Evolutionary conservation across 2,888 invertebrate species (phyloP), one percentile per base, ranked within the genome.

Genomic region (Campaea margaritaria): DNA sequence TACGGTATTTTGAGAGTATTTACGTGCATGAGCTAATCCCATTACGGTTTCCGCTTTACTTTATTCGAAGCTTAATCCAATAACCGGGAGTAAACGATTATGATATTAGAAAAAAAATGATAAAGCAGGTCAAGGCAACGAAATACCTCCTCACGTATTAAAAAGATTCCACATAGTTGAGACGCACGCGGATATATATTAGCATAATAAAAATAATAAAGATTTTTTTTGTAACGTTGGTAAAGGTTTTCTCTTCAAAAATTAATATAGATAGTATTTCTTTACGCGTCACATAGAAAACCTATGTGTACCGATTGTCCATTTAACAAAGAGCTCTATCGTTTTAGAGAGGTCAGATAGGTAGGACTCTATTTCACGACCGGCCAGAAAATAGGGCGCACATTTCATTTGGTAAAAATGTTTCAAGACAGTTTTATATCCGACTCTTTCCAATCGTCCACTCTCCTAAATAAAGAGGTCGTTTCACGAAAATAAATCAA

Each of bases 351-450:
- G 65, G 67, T 64, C 58, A 28, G 44, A 53, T 57, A 44, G 43
- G 58, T 57, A 42, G 36, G 49, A 49, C 58, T 58, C 54, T 49
- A 63, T 68, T 64, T 64, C 52, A 58, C 54, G 51, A 59, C 49
- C 55, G 55, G 50, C 15, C 27, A 31, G 61, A 62, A 68, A 68
- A 66, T 63, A 60, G 64, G 59, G 56, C 58, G 42, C 62, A 68
- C 67, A 61, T 62, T 57, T 60, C 59, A 62, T 67, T 65, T 61
- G 48, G 56, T 56, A 64, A 64, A 68, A 67, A 67, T 59, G 68
- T 67, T 67, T 51, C 73, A 62, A 70, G 69, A 72, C 69, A 69
- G 64, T 75, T 74, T 74, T 72, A 72, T 69, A 65, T 58, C 45
- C 60, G 53, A 58, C 57, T 68, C 72, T 21, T 73, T 72, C 69